phyloP scores from a whole-genome alignment of 1,140 invertebrate species.

The Zaprionus tsacasi region DNA sequence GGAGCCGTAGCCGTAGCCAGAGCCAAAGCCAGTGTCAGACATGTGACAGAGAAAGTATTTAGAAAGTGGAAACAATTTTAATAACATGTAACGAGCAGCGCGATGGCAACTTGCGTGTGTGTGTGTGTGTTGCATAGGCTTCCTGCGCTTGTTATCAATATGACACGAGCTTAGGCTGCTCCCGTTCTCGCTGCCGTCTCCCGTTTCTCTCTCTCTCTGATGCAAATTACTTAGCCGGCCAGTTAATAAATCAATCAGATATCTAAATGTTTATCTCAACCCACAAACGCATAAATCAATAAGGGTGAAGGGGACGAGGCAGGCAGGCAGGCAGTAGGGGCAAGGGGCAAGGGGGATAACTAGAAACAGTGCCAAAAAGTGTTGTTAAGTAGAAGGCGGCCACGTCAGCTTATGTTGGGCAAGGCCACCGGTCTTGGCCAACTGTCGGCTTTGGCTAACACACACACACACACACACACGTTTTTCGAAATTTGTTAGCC shows the following conservation, averaged over 20 bases:
- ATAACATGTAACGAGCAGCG: constrained; percentile 30
- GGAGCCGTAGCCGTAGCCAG: not conserved
- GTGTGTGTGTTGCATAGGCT: not conserved
- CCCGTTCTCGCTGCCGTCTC: not conserved
- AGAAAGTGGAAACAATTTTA: constrained; percentile 37
- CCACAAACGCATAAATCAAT: constrained; percentile 62
- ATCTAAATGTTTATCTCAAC: constrained; percentile 43
- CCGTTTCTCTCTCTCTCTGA: not conserved
- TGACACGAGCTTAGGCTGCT: constrained; percentile 7
- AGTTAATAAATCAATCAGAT: constrained; percentile 51
- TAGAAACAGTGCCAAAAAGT: constrained; percentile 33
- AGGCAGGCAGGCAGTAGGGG: not conserved
- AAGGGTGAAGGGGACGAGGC: not conserved
- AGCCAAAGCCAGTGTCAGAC: constrained; percentile 23
- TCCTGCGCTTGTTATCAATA: constrained; percentile 2
- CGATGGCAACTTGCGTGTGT: not conserved
- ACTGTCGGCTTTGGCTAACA: constrained; percentile 52
- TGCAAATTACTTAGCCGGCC: constrained; percentile 8
- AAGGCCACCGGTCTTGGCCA: constrained; percentile 36
- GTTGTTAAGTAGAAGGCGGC: constrained; percentile 29
- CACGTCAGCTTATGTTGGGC: constrained; percentile 60
- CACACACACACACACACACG: constrained; percentile 19
- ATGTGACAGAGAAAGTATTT: constrained; percentile 44
- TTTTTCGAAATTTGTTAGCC: constrained; percentile 73
- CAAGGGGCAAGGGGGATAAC: constrained; percentile 47